Evolutionary conservation across 2,113 vertebrate species (phyloP).

Genomic region (Mormyrus iriodes): DNA sequence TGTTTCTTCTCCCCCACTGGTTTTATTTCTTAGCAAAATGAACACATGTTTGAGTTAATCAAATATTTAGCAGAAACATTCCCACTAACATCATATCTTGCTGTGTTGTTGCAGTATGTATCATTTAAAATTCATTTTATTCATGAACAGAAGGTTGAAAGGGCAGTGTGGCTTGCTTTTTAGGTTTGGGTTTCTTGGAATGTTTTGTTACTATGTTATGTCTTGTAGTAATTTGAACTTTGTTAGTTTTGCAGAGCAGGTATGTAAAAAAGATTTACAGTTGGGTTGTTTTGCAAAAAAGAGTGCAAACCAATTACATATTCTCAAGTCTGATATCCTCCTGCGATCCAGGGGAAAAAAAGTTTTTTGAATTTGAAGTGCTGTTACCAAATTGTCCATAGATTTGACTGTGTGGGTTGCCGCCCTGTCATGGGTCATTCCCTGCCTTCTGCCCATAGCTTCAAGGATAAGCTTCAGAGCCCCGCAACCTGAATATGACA

Average conservation of each 20-base stretch:
- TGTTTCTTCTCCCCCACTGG: too few relatives aligned
- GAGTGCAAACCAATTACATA: not conserved
- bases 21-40: not conserved
- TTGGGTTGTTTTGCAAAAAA: not conserved
- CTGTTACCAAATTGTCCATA: not conserved
- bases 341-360: not conserved
- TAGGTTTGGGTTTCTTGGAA: not conserved
- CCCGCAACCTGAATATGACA: not conserved
- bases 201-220: not conserved
- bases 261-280: not conserved
- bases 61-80: not conserved
- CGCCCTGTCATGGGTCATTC: not conserved
- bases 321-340: not conserved
- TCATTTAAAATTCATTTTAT: not conserved
- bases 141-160: not conserved
- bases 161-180: not conserved
- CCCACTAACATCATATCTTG: not conserved
- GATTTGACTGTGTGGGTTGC: not conserved
- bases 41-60: not conserved
- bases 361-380: not conserved
- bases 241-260: not conserved
- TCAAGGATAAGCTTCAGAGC: not conserved
- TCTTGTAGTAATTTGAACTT: not conserved
- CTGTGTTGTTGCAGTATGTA: not conserved
- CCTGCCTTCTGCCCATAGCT: not conserved